Base-by-base conservation (phyloP, 2,888 invertebrate species). In the Apantesis nais region DNA sequence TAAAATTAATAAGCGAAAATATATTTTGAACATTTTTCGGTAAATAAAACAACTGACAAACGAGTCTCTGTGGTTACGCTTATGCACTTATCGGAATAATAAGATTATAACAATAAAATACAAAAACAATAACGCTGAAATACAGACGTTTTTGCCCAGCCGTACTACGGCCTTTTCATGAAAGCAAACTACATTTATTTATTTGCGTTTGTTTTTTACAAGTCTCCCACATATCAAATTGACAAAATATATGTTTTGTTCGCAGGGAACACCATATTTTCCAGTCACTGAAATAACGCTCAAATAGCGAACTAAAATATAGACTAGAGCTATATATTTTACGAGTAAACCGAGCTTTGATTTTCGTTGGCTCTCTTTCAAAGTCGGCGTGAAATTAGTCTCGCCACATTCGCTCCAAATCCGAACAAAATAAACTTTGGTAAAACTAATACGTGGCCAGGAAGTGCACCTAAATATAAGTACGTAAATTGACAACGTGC, bases 321-420 rank as follows among this genome's bases (percentile, higher is more conserved):
- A 78, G 72, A 74, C 75, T 70, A 68, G 65, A 66, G 62, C 72
- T 78, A 73, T 76, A 80, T 79, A 76, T 78, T 84, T 79, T 75
- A 70, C 74, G 72, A 81, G 82, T 77, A 78, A 81, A 82, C 81
- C 77, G 74, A 76, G 81, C 84, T 86, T 88, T 85, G 85, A 86
- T 87, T 88, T 85, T 80, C 79, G 74, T 79, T 76, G 77, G 79
- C 80, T 85, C 85, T 83, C 83, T 85, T 85, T 88, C 77, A 88
- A 87, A 87, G 85, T 82, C 85, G 72, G 85, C 84, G 85, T 87
- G 83, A 89, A 89, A 89, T 89, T 88, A 89, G 84, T 83, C 79
- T 81, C 78, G 79, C 82, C 85, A 79, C 82, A 83, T 83, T 81
- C 80, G 78, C 80, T 83, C 74, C 75, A 78, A 82, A 79, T 79